A percentile compares a stretch with the other conserved stretches of the same genome.
Evolutionary conservation across 2,113 vertebrate species (phyloP).

Genomic region (Irena cyanogastra): DNA sequence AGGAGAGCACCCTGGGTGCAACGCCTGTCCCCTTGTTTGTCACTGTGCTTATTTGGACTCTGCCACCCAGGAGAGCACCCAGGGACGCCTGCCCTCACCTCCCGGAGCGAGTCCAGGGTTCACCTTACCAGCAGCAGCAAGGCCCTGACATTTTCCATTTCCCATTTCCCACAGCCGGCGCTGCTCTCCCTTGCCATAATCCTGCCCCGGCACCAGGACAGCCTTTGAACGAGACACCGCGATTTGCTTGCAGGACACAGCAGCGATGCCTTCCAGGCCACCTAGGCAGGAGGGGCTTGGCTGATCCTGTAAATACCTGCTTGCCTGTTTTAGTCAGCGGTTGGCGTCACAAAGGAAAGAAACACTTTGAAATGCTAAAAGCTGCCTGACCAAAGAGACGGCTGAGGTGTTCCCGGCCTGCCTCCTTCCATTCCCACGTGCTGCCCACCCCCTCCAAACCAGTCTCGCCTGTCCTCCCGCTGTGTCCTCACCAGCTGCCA

Average conservation of each 20-base stretch:
- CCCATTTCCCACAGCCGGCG: background rate
- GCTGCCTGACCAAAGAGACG: background rate
- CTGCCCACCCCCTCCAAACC: background rate
- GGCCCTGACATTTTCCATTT: background rate
- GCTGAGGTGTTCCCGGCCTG: background rate
- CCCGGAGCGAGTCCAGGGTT: background rate
- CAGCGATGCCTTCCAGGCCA: background rate
- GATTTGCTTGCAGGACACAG: background rate
- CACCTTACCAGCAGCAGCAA: background rate
- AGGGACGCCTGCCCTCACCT: background rate
- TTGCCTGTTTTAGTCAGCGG: background rate
- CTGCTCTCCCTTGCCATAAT: background rate
- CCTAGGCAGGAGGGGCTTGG: background rate
- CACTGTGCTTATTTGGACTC: background rate
- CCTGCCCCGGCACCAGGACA: background rate
- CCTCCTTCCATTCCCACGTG: background rate
- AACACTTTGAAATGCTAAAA: constrained; percentile 51
- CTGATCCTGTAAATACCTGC: background rate
- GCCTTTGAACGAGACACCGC: background rate
- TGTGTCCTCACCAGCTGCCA: background rate
- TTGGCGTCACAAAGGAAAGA: constrained; percentile 20
- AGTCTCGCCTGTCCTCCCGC: background rate
- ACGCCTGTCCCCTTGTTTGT: fast-evolving
- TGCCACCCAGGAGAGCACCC: background rate
- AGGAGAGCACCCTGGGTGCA: background rate